Percentiles rank a stretch among this genome's conserved stretches.
Evolutionary conservation across 2,113 vertebrate species (phyloP).

Genomic region (Pavo muticus): DNA sequence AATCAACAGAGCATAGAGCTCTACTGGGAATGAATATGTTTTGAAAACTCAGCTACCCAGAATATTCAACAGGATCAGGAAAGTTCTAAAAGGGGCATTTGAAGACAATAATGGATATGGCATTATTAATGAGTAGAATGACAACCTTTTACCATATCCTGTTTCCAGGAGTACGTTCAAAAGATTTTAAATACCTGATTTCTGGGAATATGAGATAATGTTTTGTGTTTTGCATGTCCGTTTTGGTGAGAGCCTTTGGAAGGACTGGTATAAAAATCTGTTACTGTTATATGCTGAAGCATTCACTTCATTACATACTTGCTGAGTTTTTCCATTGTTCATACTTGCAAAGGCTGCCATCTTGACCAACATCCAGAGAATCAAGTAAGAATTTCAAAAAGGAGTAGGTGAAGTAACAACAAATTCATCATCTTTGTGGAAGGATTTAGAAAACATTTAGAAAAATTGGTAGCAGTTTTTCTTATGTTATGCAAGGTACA

Average conservation of each 20-base stretch:
- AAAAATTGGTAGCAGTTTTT: constrained; percentile 4
- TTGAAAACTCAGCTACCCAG: constrained; percentile 68
- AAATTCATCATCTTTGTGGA: constrained; percentile 14
- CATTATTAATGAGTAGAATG: neutral
- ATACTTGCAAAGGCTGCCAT: constrained; percentile 24
- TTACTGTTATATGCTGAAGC: neutral
- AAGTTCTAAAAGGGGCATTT: constrained; percentile 46
- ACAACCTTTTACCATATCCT: neutral
- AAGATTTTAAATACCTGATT: neutral
- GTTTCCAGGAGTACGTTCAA: neutral
- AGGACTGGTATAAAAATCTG: neutral
- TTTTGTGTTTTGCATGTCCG: neutral
- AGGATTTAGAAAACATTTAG: neutral
- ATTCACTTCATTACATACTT: neutral
- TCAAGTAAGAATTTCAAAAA: neutral
- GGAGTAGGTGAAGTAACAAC: neutral
- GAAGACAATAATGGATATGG: constrained; percentile 4
- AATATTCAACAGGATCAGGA: constrained; percentile 45
- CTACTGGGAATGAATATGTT: constrained; percentile 56
- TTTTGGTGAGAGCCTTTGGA: neutral
- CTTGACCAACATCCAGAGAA: neutral
- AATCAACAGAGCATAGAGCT: constrained; percentile 34
- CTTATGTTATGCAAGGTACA: neutral
- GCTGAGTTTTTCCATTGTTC: neutral
- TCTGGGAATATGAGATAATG: neutral